Evolutionary conservation across 2,888 invertebrate genomes (phyloP).

Genomic region (Lasioglossum vierecki): DNA sequence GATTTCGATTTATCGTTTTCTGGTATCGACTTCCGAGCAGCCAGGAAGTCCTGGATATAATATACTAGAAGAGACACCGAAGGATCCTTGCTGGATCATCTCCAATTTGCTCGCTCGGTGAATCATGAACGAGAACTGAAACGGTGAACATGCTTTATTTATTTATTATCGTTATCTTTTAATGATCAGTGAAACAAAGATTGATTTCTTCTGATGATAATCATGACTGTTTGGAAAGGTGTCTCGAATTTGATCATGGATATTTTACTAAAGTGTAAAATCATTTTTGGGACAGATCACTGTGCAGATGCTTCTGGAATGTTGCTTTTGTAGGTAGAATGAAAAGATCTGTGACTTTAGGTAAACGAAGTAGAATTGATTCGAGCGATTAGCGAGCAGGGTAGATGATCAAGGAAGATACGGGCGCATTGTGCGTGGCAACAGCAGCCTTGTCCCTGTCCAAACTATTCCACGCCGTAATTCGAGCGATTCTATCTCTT

Average conservation of each 20-base stretch:
- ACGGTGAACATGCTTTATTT: too few relatives aligned
- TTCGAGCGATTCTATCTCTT: constrained; percentile 62
- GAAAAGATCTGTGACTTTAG: neutral
- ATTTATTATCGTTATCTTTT: too few relatives aligned
- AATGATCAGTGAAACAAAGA: neutral
- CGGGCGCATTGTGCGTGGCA: constrained; percentile 48
- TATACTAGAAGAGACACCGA: neutral
- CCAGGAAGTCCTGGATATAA: neutral
- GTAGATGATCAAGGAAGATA: constrained; percentile 24
- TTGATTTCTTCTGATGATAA: neutral
- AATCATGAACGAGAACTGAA: neutral
- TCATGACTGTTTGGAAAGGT: neutral
- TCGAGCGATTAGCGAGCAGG: neutral
- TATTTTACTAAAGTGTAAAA: neutral
- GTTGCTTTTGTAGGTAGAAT: neutral
- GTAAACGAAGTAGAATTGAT: constrained; percentile 15
- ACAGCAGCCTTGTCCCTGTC: constrained; percentile 25
- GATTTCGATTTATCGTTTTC: neutral
- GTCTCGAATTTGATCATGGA: too few relatives aligned
- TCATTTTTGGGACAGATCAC: neutral
- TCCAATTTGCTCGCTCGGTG: neutral
- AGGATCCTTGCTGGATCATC: neutral
- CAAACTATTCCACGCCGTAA: constrained; percentile 38
- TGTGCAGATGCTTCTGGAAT: neutral
- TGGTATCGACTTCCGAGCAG: neutral